Base-by-base conservation (phyloP, 2,888 invertebrate species). In the Mesorhabditis belari region DNA sequence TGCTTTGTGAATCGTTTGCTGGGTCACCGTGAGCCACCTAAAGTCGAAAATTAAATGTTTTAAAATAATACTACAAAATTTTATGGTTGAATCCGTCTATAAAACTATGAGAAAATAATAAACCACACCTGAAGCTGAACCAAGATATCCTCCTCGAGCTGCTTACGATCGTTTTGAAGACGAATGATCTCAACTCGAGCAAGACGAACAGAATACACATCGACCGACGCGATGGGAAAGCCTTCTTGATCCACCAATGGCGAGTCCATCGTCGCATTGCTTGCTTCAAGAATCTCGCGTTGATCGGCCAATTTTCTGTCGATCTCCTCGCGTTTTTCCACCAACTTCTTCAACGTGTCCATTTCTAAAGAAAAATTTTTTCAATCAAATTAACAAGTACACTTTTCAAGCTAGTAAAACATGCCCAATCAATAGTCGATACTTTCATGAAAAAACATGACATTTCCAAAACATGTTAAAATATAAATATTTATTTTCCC, bases 181-280 rank as follows among this genome's bases (percentile, higher is more conserved):
- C 93, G 91, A 79, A 90, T 90, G 60, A 96, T 91, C 76, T 87
- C 86, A 77, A 92, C 90, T 54, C 95, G 86, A 0, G 93, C 90
- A 80, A 89, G 88, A 58, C 94, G 86, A 1, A 94, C 91, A 84
- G 91, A 89, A 81, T 90, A 90, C 0, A 94, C 87, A 82, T 96
- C 93, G 66, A 96, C 88, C 77, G 92, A 90, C 70, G 86, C 86
- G 50, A 92, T 85, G 0, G 95, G 95, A 82, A 86, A 96, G 0
- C 91, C 93, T 74, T 92, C 89, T 0, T 81, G 79, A 81, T 96
- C 95, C 0, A 94, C 88, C 59, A 96, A 82, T 2, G 89, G 83
- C 3, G 90, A 92, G 5, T 85, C 83, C 91, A 95, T 90, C 50
- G 69, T 76, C n/a, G n/a, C n/a, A n/a, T n/a, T n/a, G n/a, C n/a